Percentiles rank a stretch among this genome's conserved stretches.
phyloP scores from a whole-genome alignment of 2,113 vertebrate genomes.

The Gila orcuttii region DNA sequence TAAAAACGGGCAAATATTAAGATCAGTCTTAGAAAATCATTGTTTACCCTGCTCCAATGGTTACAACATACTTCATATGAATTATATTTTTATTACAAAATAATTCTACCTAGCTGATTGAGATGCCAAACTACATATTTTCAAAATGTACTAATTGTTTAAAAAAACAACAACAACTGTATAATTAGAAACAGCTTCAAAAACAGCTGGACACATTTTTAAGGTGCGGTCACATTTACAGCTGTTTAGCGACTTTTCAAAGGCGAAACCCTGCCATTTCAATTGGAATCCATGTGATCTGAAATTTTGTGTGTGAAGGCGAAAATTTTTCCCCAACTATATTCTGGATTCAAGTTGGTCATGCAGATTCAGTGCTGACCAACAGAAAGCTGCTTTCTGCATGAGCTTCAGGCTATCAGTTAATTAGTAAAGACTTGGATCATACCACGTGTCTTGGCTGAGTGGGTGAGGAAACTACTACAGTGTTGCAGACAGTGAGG shows the following conservation, averaged over 20 bases:
- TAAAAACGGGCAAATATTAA: not conserved
- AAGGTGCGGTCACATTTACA: not conserved
- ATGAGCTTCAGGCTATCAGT: constrained; percentile 4
- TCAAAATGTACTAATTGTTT: no score
- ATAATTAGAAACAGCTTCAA: no score
- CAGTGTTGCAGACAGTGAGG: constrained; percentile 90
- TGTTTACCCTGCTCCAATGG: no score
- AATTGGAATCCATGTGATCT: not conserved
- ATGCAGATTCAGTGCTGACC: not conserved
- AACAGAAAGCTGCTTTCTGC: not conserved
- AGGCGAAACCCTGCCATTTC: not conserved
- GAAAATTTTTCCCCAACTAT: not conserved
- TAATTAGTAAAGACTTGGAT: not conserved
- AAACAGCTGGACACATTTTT: not conserved
- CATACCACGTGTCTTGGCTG: constrained; percentile 81
- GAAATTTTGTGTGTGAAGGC: not conserved
- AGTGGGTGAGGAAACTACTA: constrained; percentile 86
- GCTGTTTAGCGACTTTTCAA: not conserved
- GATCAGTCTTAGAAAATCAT: no score
- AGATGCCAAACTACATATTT: no score
- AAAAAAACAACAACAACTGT: no score
- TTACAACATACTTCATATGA: no score
- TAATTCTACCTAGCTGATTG: no score
- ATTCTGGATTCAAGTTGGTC: not conserved
- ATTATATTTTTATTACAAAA: no score